Conservation (phyloP, 2,888 invertebrate genomes). For the Patella caerulea region DNA sequence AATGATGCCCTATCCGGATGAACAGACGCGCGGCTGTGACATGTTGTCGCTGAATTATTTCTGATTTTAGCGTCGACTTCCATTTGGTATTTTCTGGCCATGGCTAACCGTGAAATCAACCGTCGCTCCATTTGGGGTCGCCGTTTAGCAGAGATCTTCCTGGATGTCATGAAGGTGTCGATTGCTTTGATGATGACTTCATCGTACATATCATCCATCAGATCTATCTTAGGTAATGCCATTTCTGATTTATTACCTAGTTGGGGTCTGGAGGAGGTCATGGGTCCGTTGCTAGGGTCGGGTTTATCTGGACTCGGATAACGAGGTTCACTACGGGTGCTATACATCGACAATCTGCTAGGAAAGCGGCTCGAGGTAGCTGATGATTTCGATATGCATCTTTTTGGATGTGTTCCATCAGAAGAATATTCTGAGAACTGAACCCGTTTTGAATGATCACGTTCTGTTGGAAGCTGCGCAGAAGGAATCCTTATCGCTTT, state of each 20-base stretch:
- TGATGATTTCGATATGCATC: neutral
- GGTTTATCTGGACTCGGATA: neutral
- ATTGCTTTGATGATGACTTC: constrained; percentile 57
- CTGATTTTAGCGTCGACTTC: constrained; percentile 3
- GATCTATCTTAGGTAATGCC: constrained; percentile 58
- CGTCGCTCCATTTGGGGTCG: neutral
- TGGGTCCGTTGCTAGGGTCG: neutral
- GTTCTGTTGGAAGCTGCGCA: neutral
- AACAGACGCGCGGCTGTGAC: neutral
- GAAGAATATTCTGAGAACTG: constrained; percentile 3
- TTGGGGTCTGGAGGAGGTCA: neutral
- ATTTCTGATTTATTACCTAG: constrained; percentile 16
- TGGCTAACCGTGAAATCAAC: neutral
- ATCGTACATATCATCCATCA: constrained; percentile 55
- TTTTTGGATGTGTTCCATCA: neutral
- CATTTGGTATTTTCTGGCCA: neutral
- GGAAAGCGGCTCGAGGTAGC: neutral
- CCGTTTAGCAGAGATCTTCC: neutral
- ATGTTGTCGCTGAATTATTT: neutral
- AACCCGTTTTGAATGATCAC: neutral
- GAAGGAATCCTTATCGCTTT: neutral
- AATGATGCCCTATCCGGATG: neutral
- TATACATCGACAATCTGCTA: neutral
- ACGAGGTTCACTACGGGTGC: neutral
- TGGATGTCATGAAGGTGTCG: constrained; percentile 43